phyloP scores from a whole-genome alignment of 1,140 invertebrate species.

The Drosophila ambigua region DNA sequence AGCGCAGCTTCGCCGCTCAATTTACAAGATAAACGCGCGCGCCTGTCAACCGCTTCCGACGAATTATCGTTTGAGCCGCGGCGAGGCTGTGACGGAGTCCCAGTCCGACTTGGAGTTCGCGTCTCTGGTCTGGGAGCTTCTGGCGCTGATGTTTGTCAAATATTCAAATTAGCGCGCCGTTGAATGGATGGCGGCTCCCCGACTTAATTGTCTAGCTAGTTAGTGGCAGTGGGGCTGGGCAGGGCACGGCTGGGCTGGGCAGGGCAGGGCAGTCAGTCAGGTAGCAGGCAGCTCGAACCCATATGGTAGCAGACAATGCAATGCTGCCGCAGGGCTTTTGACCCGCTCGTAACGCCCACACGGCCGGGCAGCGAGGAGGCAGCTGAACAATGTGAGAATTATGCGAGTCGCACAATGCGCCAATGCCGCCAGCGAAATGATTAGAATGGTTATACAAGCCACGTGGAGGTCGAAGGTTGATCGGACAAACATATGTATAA shows the following conservation, averaged over 20 bases:
- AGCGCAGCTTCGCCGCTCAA: constrained; percentile 53
- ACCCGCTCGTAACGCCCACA: constrained; percentile 60
- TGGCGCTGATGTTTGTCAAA: constrained; percentile 59
- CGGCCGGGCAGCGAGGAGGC: constrained; percentile 2
- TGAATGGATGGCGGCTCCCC: constrained; percentile 53
- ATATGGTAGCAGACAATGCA: constrained; percentile 32
- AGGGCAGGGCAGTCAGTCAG: constrained; percentile 36
- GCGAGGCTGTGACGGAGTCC: constrained; percentile 22
- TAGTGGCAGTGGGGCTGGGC: constrained; percentile 24
- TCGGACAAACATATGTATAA: background rate
- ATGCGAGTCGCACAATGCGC: constrained; percentile 52
- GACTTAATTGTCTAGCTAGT: constrained; percentile 69
- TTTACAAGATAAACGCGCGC: constrained; percentile 78
- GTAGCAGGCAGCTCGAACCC: constrained; percentile 8
- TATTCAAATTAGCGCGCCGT: constrained; percentile 72
- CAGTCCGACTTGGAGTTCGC: constrained; percentile 6
- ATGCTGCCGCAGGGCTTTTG: constrained; percentile 61
- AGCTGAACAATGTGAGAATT: constrained; percentile 71
- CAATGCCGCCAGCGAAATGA: constrained; percentile 3
- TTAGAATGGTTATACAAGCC: too few relatives aligned
- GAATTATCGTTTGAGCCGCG: constrained; percentile 67
- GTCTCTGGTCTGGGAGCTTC: constrained; percentile 13
- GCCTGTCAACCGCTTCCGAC: constrained; percentile 76
- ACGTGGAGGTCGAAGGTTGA: too few relatives aligned
- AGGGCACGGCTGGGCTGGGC: constrained; percentile 8